Percentiles rank a stretch among this genome's conserved stretches.
Evolutionary conservation across 2,888 invertebrate species (phyloP).

Genomic region (Lithophane socia): DNA sequence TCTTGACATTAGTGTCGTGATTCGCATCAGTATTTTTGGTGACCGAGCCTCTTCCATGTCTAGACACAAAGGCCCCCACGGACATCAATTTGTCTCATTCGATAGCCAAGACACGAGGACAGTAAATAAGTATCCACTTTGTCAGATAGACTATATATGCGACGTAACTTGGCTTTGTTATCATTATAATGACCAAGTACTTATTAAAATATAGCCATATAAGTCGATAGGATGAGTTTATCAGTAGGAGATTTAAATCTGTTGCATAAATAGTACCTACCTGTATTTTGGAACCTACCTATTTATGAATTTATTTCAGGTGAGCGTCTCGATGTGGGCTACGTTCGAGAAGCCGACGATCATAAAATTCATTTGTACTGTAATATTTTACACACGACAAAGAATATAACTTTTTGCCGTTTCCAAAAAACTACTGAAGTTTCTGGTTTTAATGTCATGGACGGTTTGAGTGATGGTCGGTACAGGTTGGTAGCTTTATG

Average conservation of each 20-base stretch:
- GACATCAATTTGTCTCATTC: conserved; percentile 25
- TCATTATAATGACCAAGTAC: conserved; percentile 13
- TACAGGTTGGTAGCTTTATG: conserved; percentile 78
- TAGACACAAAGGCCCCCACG: conserved; percentile 28
- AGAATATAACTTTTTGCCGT: conserved; percentile 87
- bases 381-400: conserved; percentile 83
- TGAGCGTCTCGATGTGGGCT: conserved; percentile 86
- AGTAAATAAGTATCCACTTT: conserved; percentile 22
- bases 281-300: background rate
- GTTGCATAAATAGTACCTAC: background rate
- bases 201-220: background rate
- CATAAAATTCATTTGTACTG: conserved; percentile 85
- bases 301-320: conserved; percentile 75
- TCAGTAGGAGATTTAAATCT: conserved; percentile 1
- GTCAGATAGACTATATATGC: conserved; percentile 1
- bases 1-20: conserved; percentile 52
- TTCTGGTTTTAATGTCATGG: conserved; percentile 83
- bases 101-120: conserved; percentile 36
- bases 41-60: conserved; percentile 37
- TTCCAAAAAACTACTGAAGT: conserved; percentile 82
- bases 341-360: conserved; percentile 71
- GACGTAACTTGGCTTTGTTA: conserved; percentile 1
- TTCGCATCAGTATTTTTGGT: conserved; percentile 46
- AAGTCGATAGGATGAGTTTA: conserved; percentile 3
- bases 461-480: conserved; percentile 85